These are phyloP conservation scores for Acleris laterana DNA, from an alignment of 2,888 invertebrate species.

Conservation along the genomic window DNA sequence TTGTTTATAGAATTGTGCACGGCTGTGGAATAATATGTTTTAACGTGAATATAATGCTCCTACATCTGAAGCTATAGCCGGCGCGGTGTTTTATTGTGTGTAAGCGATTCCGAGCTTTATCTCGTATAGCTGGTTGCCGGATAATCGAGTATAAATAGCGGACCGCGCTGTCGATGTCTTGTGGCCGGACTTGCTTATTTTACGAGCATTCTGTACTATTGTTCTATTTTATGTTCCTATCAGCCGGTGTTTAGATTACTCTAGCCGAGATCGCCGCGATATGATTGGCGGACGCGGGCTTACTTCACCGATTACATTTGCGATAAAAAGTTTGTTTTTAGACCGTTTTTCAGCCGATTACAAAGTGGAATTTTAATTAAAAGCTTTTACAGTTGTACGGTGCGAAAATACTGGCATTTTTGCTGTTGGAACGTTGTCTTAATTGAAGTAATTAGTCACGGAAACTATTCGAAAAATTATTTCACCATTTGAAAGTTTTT, in stretches of 20 bases:
- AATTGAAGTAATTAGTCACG: neutral
- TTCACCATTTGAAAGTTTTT: too few species aligned
- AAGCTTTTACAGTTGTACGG: neutral
- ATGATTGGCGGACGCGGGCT: constrained; percentile 25
- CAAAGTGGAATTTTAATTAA: constrained; percentile 17
- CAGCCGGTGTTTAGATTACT: constrained; percentile 35
- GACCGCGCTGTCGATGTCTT: constrained; percentile 52
- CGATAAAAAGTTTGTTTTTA: constrained; percentile 31
- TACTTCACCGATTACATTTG: constrained; percentile 15
- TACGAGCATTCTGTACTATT: constrained; percentile 48
- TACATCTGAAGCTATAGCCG: constrained; percentile 61
- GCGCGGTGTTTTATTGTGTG: constrained; percentile 72
- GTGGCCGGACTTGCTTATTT: constrained; percentile 46
- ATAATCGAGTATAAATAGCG: constrained; percentile 76
- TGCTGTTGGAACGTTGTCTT: neutral
- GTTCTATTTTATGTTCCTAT: constrained; percentile 48
- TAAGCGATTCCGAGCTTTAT: constrained; percentile 69
- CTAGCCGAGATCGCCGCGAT: constrained; percentile 20
- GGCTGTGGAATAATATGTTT: constrained; percentile 70
- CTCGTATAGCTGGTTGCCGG: constrained; percentile 79
- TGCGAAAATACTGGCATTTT: neutral
- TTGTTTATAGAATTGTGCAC: constrained; percentile 75
- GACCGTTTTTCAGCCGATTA: constrained; percentile 29
- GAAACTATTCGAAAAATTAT: too few species aligned
- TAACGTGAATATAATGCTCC: constrained; percentile 71